phyloP scores from a whole-genome alignment of 2,797 vertebrate species.

The Sebastes steindachneri region DNA sequence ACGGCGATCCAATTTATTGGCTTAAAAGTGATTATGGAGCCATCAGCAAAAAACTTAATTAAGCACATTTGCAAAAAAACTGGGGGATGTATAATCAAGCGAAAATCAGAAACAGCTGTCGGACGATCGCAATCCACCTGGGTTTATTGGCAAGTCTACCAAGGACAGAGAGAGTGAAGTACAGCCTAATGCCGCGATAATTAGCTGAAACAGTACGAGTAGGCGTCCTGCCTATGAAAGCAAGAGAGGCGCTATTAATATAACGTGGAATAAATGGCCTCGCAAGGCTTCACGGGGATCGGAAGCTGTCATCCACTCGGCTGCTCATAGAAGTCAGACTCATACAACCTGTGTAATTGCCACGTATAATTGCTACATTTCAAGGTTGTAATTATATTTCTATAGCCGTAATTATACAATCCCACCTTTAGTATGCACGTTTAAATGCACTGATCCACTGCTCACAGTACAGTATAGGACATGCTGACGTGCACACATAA shows the following conservation, averaged over 20 bases:
- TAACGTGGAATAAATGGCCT: constrained; percentile 33
- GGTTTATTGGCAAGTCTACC: constrained; percentile 41
- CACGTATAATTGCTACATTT: constrained; percentile 58
- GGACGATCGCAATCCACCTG: constrained; percentile 34
- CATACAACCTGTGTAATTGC: constrained; percentile 46
- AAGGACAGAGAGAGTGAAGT: constrained; percentile 47
- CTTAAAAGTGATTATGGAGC: constrained; percentile 32
- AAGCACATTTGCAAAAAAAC: not conserved
- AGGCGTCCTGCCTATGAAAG: constrained; percentile 35
- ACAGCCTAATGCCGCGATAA: constrained; percentile 32
- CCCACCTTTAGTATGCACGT: constrained; percentile 48
- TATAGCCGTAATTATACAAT: constrained; percentile 67
- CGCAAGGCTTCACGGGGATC: constrained; percentile 17
- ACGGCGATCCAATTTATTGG: constrained; percentile 32
- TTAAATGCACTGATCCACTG: not conserved
- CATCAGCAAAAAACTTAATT: constrained; percentile 46
- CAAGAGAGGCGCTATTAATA: constrained; percentile 50
- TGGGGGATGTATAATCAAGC: constrained; percentile 18
- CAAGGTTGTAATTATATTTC: constrained; percentile 66
- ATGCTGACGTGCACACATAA: not conserved
- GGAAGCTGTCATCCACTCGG: constrained; percentile 40
- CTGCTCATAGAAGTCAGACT: constrained; percentile 37
- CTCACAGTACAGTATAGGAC: not conserved
- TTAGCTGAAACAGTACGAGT: constrained; percentile 35
- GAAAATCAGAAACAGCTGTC: constrained; percentile 50